These are phyloP conservation scores for Drosophila atripex DNA, from an alignment of 2,888 invertebrate genomes.

Conservation along the genomic window DNA sequence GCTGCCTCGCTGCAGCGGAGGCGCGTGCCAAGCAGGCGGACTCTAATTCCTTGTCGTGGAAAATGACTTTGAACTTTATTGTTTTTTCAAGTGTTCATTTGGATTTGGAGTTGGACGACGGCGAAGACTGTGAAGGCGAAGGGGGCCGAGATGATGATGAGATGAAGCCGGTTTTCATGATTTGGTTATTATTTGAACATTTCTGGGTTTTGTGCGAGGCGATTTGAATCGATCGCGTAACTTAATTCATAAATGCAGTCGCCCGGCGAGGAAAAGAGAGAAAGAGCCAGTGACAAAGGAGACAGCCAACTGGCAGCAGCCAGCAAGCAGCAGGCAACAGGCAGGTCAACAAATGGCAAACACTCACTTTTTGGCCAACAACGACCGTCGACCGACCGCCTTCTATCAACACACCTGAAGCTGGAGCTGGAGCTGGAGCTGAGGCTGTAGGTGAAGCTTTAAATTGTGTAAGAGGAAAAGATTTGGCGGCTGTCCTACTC, in stretches of 20 bases:
- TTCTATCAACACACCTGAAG: constrained; percentile 47
- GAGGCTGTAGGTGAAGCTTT: constrained; percentile 11
- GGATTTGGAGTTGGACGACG: not conserved
- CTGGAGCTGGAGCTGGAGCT: constrained; percentile 8
- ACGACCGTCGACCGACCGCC: constrained; percentile 38
- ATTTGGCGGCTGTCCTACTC: constrained; percentile 55
- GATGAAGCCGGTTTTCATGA: constrained; percentile 60
- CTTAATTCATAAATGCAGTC: constrained; percentile 66
- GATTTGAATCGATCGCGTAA: constrained; percentile 75
- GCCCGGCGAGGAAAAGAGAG: constrained; percentile 49
- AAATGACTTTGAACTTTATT: constrained; percentile 81
- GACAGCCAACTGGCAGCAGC: constrained; percentile 24
- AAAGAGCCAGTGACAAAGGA: constrained; percentile 21
- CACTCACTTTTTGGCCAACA: constrained; percentile 52
- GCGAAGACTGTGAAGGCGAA: not conserved
- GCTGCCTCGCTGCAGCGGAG: constrained; percentile 39
- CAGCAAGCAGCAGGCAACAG: constrained; percentile 12
- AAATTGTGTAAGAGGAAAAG: constrained; percentile 73
- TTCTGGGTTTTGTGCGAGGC: constrained; percentile 16
- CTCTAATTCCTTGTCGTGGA: constrained; percentile 49
- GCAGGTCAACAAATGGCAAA: constrained; percentile 50
- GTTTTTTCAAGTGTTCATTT: constrained; percentile 45
- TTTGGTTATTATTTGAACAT: constrained; percentile 40
- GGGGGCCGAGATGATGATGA: not conserved
- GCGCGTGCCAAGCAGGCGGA: constrained; percentile 35